Evolutionary conservation across 2,797 vertebrate genomes (phyloP).

Genomic region (Eulemur rubriventer): DNA sequence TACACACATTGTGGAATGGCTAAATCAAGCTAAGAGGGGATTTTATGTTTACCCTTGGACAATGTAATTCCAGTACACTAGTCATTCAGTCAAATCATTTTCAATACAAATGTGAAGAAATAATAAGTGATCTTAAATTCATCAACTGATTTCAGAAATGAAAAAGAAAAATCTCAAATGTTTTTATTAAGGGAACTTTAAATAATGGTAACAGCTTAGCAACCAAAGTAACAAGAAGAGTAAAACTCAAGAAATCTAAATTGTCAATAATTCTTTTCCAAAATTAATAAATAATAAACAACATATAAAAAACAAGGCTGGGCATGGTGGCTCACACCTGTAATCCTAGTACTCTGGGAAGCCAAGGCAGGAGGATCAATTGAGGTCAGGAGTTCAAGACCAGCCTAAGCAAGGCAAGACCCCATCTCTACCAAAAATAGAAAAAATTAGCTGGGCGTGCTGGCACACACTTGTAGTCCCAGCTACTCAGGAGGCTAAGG

Average conservation of each 20-base stretch:
- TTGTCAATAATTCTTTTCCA: neutral
- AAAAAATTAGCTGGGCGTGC: neutral
- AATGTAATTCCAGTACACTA: neutral
- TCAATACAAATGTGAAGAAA: neutral
- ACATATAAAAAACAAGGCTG: neutral
- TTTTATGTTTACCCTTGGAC: neutral
- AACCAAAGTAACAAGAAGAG: neutral
- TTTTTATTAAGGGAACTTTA: neutral
- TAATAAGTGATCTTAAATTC: neutral
- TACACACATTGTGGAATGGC: neutral
- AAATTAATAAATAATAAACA: neutral
- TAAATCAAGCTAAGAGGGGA: neutral
- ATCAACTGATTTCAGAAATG: neutral
- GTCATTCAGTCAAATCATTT: neutral
- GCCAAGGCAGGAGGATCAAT: too few species aligned
- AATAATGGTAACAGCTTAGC: neutral
- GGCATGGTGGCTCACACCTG: neutral
- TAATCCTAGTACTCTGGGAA: neutral
- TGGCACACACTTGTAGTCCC: neutral
- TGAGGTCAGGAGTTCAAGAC: neutral
- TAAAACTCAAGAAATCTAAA: neutral
- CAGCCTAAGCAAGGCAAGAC: neutral
- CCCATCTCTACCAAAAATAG: neutral
- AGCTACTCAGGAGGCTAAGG: neutral
- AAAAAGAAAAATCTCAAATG: neutral